Base-by-base conservation (phyloP, 1,140 invertebrate species). In the Tachypleus tridentatus region DNA sequence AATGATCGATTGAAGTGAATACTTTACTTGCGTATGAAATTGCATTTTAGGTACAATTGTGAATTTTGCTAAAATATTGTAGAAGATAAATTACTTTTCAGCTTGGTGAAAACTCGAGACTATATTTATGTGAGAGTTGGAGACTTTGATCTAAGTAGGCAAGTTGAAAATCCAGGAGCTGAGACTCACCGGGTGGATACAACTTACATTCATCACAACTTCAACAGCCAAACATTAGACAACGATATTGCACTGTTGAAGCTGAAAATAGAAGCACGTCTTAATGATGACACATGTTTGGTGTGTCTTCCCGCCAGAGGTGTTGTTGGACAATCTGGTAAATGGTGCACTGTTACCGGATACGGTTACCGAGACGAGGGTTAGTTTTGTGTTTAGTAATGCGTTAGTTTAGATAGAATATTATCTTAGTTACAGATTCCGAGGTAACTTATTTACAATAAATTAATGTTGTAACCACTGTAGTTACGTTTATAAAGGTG, bases 181-280 rank as follows among this genome's bases (percentile, higher is more conserved):
- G 91, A 94, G 77, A 94, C 91, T 0, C 78, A 93, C 10, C 79
- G 88, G 11, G 89, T 95, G 4, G 88, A 88, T 48, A 93, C 90
- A 9, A 95, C 92, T 0, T 96, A 96, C 75, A 95, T 96, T 58
- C 93, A 97, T 75, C 92, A 95, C 72, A 93, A 96, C 77, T 94
- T 97, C 78, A 95, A 97, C 76, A 92, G 89, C 67, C 90, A 95
- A 76, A 97, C 93, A 0, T 79, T 97, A 67, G 93, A 97, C 74
- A 96, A 97, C 73, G 94, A 97, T 73, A 95, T 98, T 68, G 94
- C 94, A 0, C 75, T 98, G 7, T 78, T 98, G 5, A 96, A 95
- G 75, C 82, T 98, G 5, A 86, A 92, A 69, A 88, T 88, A 0
- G 91, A 94, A 0, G 91, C 89, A 0, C 88, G 93, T 75, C 81